These are phyloP conservation scores for Vidua chalybeata DNA, from an alignment of 2,113 vertebrate genomes.

Conservation along the genomic window DNA sequence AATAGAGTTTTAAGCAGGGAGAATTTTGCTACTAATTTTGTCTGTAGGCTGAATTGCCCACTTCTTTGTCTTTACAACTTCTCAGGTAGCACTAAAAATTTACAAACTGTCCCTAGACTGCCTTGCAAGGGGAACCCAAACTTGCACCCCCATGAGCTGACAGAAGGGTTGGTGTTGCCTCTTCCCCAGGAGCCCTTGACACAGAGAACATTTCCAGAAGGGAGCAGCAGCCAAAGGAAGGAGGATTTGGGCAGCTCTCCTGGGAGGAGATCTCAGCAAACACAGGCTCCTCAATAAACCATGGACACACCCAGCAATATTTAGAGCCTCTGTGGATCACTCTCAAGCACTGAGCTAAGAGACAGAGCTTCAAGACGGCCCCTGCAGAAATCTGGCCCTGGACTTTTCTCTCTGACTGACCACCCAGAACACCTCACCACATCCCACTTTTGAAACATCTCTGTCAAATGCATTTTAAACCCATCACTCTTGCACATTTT, in stretches of 20 bases:
- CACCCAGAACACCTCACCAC: not conserved
- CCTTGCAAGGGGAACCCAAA: not conserved
- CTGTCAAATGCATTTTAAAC: not conserved
- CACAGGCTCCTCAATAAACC: not conserved
- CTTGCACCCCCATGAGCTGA: fast-evolving
- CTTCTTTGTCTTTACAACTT: not conserved
- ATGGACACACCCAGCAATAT: not conserved
- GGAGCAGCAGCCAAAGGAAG: not conserved
- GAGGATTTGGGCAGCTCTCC: not conserved
- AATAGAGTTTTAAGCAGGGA: not conserved
- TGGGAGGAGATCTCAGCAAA: not conserved
- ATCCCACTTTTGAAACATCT: constrained; percentile 1
- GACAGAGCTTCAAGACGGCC: not conserved
- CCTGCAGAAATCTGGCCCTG: not conserved
- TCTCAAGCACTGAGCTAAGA: not conserved
- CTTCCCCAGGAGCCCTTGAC: not conserved
- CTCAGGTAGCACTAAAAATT: not conserved
- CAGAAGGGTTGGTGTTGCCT: not conserved
- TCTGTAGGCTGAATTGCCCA: not conserved
- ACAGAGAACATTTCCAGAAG: not conserved
- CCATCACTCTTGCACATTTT: not conserved
- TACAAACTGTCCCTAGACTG: not conserved
- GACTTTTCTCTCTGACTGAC: not conserved
- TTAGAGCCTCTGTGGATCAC: not conserved
- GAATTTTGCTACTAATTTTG: not conserved